Evolutionary conservation across 2,888 invertebrate species (phyloP).

Genomic region (Dioctria linearis): DNA sequence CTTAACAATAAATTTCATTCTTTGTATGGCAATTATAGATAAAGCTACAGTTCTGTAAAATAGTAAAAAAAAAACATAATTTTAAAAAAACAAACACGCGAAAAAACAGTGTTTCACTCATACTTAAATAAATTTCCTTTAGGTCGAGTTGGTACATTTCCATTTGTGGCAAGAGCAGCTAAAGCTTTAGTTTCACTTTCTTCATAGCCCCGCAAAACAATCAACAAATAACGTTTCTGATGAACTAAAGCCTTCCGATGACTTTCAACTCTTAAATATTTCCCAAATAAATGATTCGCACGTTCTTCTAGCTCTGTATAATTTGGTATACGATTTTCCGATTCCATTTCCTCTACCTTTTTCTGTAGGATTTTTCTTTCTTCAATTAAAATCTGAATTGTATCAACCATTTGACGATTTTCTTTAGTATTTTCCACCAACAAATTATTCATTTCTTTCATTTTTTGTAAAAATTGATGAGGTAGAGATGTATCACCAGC

Average conservation of each 20-base stretch:
- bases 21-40: constrained; percentile 74
- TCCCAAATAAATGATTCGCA: constrained; percentile 76
- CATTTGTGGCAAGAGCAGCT: constrained; percentile 60
- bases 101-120: constrained; percentile 53
- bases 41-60: constrained; percentile 73
- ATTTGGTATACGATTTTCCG: constrained; percentile 59
- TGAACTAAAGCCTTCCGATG: constrained; percentile 89
- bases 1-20: constrained; percentile 79
- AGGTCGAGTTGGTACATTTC: constrained; percentile 59
- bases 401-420: constrained; percentile 73
- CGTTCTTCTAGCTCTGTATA: constrained; percentile 69
- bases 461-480: constrained; percentile 69
- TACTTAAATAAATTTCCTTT: constrained; percentile 69
- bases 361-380: constrained; percentile 72
- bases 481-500: constrained; percentile 67
- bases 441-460: constrained; percentile 73
- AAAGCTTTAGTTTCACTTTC: constrained; percentile 67
- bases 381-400: constrained; percentile 69
- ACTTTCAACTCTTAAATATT: constrained; percentile 86
- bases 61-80: constrained; percentile 13
- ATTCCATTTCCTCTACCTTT: constrained; percentile 71
- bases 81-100: background rate
- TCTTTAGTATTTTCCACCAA: constrained; percentile 73
- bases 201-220: constrained; percentile 74
- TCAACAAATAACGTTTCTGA: constrained; percentile 90